Conservation (phyloP, 2,888 invertebrate species). For the Epinotia demarniana region DNA sequence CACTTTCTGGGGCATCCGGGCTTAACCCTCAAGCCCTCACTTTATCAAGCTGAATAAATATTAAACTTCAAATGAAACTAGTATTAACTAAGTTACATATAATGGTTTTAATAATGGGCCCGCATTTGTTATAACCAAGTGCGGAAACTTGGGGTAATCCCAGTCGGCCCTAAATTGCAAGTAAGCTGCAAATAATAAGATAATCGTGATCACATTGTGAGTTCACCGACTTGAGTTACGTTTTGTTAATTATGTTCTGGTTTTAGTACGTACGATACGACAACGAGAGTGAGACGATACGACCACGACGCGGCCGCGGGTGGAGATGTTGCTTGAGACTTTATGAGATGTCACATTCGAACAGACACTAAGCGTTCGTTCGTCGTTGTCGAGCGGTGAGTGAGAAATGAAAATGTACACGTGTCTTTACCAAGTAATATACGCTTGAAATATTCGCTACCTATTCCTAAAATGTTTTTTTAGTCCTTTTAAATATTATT, state of each 20-base stretch:
- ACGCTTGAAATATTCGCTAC: too few species aligned
- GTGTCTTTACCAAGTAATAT: too few species aligned
- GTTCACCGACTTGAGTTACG: constrained; percentile 24
- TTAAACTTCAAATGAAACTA: constrained; percentile 27
- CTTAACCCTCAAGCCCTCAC: constrained; percentile 3
- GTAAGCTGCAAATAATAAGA: constrained; percentile 34
- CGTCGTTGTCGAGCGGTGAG: too few species aligned
- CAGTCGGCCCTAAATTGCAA: constrained; percentile 27
- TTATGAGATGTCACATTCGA: too few species aligned
- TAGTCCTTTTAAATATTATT: too few species aligned
- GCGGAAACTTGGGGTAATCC: constrained; percentile 32
- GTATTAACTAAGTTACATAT: constrained; percentile 34
- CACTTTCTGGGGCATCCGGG: not conserved
- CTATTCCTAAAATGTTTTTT: too few species aligned
- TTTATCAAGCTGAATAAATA: constrained; percentile 22
- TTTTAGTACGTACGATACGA: constrained; percentile 19
- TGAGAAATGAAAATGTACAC: too few species aligned
- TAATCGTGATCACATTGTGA: constrained; percentile 34
- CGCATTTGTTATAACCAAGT: constrained; percentile 33
- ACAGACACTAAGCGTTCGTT: too few species aligned
- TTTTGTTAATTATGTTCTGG: not conserved
- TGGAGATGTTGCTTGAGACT: not conserved
- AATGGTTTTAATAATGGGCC: constrained; percentile 39
- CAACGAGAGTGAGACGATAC: constrained; percentile 14
- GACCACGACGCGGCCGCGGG: not conserved